These are phyloP conservation scores for Cavia porcellus DNA, from an alignment of 2,113 vertebrate genomes.

Conservation along the genomic window DNA sequence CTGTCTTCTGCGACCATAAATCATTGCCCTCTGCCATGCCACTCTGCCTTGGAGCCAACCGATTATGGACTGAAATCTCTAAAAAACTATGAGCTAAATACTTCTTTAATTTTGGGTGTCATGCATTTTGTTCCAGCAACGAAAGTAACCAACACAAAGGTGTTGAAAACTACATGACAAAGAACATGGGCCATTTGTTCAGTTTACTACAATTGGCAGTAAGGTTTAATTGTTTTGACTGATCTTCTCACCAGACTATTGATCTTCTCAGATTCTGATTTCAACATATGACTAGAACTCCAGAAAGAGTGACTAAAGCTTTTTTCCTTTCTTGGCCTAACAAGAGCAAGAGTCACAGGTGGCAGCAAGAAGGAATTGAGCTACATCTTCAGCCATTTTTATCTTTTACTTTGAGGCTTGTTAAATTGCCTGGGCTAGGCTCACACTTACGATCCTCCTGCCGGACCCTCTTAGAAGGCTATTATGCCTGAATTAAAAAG, in stretches of 20 bases:
- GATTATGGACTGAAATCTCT: no score
- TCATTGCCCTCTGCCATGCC: no score
- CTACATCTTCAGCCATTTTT: background rate
- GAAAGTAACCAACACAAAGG: no score
- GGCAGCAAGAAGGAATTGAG: background rate
- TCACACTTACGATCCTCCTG: background rate
- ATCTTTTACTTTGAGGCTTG: background rate
- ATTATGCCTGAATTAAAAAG: background rate
- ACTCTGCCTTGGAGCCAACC: no score
- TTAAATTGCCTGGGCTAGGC: background rate
- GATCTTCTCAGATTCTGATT: background rate
- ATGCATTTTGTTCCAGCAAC: no score
- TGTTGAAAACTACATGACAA: background rate
- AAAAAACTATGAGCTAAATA: no score
- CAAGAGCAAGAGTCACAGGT: background rate
- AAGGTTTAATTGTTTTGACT: background rate
- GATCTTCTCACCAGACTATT: background rate
- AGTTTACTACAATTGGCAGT: background rate
- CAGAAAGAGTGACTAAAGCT: background rate
- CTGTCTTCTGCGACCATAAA: no score
- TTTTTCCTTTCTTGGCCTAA: background rate
- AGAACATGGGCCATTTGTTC: background rate
- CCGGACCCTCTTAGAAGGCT: background rate
- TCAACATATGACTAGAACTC: background rate
- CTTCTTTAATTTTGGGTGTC: no score